Evolutionary conservation across 2,797 vertebrate genomes (phyloP).

Genomic region (Gymnothorax javanicus): DNA sequence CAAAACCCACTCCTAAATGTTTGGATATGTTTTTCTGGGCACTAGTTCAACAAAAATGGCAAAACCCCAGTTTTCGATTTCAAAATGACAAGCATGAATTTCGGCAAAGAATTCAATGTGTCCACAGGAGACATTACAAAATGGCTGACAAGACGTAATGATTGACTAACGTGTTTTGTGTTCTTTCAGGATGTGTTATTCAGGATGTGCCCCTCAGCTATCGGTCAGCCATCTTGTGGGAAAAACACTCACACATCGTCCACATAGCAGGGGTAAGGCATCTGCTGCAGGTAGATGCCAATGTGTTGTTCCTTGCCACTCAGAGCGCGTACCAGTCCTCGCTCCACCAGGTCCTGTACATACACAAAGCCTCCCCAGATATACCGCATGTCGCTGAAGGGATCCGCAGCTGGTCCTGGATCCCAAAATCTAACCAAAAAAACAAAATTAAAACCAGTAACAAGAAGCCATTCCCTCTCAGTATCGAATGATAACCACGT

Average conservation of each 20-base stretch:
- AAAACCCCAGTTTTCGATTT: background rate
- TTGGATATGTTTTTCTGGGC: background rate
- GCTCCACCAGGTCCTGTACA: conserved; percentile 87
- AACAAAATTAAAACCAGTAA: background rate
- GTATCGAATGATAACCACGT: background rate
- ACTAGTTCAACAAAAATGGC: background rate
- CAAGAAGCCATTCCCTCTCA: background rate
- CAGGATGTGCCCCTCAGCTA: no score
- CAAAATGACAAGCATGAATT: no score
- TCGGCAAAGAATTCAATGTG: no score
- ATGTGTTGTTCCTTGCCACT: conserved; percentile 59
- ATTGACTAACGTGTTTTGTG: no score
- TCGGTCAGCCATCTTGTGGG: background rate
- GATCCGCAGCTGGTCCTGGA: conserved; percentile 81
- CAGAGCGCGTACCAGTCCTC: conserved; percentile 68
- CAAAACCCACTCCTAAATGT: background rate
- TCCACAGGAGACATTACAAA: no score
- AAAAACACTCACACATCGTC: conserved; percentile 80
- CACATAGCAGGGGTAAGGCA: conserved; percentile 91
- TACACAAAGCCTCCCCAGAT: conserved; percentile 88
- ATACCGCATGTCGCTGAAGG: conserved; percentile 84
- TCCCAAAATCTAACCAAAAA: conserved; percentile 83
- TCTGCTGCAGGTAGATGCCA: conserved; percentile 87
- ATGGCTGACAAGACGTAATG: no score
- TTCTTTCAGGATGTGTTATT: no score